Percentiles rank a stretch among this genome's conserved stretches.
Conservation (phyloP, 2,113 vertebrate species). For the Tichodroma muraria region DNA sequence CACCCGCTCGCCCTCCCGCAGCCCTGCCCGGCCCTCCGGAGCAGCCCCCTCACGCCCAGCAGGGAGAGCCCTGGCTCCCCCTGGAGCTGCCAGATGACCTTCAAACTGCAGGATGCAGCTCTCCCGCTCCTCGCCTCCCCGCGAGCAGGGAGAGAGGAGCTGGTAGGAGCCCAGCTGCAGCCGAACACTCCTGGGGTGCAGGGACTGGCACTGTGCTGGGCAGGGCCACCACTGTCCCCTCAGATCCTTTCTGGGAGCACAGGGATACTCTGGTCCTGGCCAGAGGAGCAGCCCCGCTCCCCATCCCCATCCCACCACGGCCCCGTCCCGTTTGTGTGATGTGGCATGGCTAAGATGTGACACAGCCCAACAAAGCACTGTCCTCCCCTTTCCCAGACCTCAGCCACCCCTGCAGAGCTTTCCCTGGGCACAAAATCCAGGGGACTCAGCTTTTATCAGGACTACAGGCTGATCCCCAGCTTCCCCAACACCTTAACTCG, state of each 20-base stretch:
- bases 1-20: not conserved
- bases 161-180: not conserved
- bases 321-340: fast-evolving
- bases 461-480: not conserved
- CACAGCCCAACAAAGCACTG: not conserved
- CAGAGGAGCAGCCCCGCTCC: not conserved
- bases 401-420: not conserved
- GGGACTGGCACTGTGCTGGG: not conserved
- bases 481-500: not conserved
- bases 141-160: not conserved
- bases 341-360: fast-evolving
- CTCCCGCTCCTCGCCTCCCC: not conserved
- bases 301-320: not conserved
- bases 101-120: not conserved
- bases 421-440: not conserved
- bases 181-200: not conserved
- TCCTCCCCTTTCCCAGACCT: not conserved
- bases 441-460: not conserved
- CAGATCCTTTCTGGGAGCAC: not conserved
- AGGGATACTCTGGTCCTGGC: not conserved
- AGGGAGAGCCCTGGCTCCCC: not conserved
- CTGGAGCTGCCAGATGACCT: not conserved
- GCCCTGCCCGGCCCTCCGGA: not conserved
- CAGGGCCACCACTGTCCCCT: not conserved
- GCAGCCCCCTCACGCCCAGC: not conserved